Base-by-base conservation (phyloP, 64 coral and sea anemone genomes). In the Actinia equina region DNA sequence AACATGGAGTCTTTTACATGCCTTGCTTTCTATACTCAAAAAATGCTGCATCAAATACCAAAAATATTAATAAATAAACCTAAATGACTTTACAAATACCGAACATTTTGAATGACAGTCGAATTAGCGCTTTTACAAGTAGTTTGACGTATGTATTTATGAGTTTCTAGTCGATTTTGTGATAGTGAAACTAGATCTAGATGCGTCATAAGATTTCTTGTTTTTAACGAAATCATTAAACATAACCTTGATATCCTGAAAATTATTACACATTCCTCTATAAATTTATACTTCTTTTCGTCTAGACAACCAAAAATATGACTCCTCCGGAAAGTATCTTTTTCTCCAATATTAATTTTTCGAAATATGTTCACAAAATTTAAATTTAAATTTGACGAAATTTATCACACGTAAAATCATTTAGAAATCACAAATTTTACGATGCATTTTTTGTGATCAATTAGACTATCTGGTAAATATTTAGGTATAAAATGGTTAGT, bases 151-250 rank as follows among this genome's bases (percentile, higher is more conserved):
- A 20, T 69, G 63, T 69, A 69, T 69, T 23, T 69, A 23, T 74
- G 26, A 74, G 69, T 27, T 30, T 74, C 41, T 74, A 27, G 69
- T 13, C 69, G 69, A 74, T 74, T 9, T 13, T 74, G 13, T 8
- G 69, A 74, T 74, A 74, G 69, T 74, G 69, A 74, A 74, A 74
- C 12, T 74, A 41, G 26, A 74, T 74, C 12, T 74, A 41, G 26
- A 74, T 74, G 69, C 69, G 69, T 41, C 69, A 74, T 74, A 26
- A 8, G 69, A 74, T 74, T 27, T 74, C 69, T 9, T 13, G 9
- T 74, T 74, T 74, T 74, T 74, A 74, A 74, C 69, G 69, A 74
- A 74, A 26, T 74, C 13, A 14, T 74, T 49, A 2, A 41, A 30
- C 62, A 20, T 37, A 37, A 37, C 30, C 30, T 14, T 9, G 20